These are phyloP conservation scores for Poliocrania exsul DNA, from an alignment of 2,797 vertebrate species.

Conservation along the genomic window DNA sequence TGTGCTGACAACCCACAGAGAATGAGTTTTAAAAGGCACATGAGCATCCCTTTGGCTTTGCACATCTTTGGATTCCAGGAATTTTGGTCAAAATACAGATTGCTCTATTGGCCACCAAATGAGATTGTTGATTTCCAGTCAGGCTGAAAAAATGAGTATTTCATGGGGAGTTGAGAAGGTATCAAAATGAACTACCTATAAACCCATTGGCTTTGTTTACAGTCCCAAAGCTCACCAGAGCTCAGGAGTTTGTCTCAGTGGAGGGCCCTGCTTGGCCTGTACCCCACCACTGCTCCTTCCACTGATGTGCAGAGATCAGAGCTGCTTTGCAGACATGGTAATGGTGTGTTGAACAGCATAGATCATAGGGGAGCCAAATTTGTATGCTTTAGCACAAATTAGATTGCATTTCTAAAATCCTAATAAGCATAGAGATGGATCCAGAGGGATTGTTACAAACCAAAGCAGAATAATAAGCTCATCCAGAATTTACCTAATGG, in stretches of 20 bases:
- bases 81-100: background rate
- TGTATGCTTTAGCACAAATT: constrained; percentile 51
- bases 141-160: background rate
- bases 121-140: constrained; percentile 18
- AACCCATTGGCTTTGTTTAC: background rate
- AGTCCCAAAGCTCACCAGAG: background rate
- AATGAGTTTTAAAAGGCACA: background rate
- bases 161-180: background rate
- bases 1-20: background rate
- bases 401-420: constrained; percentile 52
- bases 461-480: constrained; percentile 41
- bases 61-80: constrained; percentile 1
- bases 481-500: constrained; percentile 55
- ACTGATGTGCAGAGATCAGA: background rate
- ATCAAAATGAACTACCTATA: background rate
- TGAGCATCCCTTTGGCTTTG: constrained; percentile 3
- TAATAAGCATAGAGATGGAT: constrained; percentile 47
- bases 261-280: background rate
- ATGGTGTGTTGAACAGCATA: background rate
- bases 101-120: background rate
- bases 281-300: background rate
- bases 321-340: background rate
- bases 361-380: background rate
- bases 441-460: constrained; percentile 48
- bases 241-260: constrained; percentile 9